A percentile compares a stretch with the other conserved stretches of the same genome.
Evolutionary conservation across 1,140 invertebrate genomes (phyloP).

Genomic region (Lordiphosa stackelbergi): DNA sequence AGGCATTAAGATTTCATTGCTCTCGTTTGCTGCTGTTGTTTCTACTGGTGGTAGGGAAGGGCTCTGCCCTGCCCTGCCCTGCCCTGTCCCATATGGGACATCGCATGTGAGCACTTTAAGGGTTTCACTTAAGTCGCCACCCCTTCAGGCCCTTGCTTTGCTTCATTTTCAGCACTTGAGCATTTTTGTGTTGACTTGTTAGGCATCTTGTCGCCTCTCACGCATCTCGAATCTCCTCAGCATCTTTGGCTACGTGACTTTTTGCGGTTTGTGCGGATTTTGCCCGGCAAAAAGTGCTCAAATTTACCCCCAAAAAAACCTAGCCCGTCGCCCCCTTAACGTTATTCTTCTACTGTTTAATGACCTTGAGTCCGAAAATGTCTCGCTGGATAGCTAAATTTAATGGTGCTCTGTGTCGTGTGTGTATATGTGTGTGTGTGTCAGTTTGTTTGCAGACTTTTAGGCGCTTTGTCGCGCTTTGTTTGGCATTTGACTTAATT

Average conservation of each 20-base stretch:
- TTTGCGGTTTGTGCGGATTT: constrained; percentile 72
- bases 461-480: constrained; percentile 28
- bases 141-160: constrained; percentile 23
- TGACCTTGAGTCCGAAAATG: constrained; percentile 64
- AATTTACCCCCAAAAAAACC: constrained; percentile 41
- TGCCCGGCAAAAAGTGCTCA: constrained; percentile 55
- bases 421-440: constrained; percentile 14
- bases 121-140: constrained; percentile 63
- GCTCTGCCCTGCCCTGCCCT: no score
- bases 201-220: constrained; percentile 38
- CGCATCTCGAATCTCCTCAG: constrained; percentile 38
- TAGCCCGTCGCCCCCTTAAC: neutral
- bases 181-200: constrained; percentile 59
- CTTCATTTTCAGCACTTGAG: constrained; percentile 63
- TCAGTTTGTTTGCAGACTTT: constrained; percentile 60
- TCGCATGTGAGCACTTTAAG: constrained; percentile 49
- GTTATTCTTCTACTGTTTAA: constrained; percentile 50
- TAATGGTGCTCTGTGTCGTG: constrained; percentile 40
- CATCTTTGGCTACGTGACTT: constrained; percentile 63
- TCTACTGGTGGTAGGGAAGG: constrained; percentile 2
- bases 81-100: constrained; percentile 40
- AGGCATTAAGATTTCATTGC: constrained; percentile 73
- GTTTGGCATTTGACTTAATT: constrained; percentile 62
- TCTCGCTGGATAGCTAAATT: constrained; percentile 52
- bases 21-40: constrained; percentile 17